Base-by-base conservation (phyloP, 2,888 invertebrate genomes). In the Linnaemya vulpina region DNA sequence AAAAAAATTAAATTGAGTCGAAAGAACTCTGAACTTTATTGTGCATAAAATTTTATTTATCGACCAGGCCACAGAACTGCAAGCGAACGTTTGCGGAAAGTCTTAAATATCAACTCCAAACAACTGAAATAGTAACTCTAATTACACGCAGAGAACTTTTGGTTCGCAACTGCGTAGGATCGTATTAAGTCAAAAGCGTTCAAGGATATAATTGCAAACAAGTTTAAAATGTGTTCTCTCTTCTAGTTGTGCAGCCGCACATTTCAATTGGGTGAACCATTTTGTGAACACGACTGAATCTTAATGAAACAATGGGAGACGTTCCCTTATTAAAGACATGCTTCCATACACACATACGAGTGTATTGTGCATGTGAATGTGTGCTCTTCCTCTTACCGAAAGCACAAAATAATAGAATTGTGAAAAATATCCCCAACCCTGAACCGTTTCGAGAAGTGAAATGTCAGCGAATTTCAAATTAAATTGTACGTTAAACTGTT, bases 391-490 rank as follows among this genome's bases (percentile, higher is more conserved):
- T n/a, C 10, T 17, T 38, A 40, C n/a, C 25, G 22, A 30, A 60
- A 60, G 51, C 1, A n/a, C 15, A 51, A 63, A 35, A 40, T 38
- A 51, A 53, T 35, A 46, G 53, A 67, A n/a, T 17, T 38, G 20
- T 43, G 8, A 40, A 60, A 35, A 62, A 35, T 35, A 25, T 0
- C 25, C n/a, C 1, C 25, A 38, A 70, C 22, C 22, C 25, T 38
- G 65, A 78, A 78, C 55, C 78, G 77, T 83, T 77, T 30, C 88
- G 88, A 87, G 89, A 91, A 91, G 88, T 89, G 90, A 91, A 91
- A 91, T 90, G 91, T 90, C 90, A 90, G 90, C 91, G 71, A 91
- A 89, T 91, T 90, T 90, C 90, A 90, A 91, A 71, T 71, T 90
- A 91, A 90, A 90, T 90, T 91, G 89, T 90, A 90, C 88, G 88